Conservation (phyloP, 2,888 invertebrate genomes). For the Allygus modestus region DNA sequence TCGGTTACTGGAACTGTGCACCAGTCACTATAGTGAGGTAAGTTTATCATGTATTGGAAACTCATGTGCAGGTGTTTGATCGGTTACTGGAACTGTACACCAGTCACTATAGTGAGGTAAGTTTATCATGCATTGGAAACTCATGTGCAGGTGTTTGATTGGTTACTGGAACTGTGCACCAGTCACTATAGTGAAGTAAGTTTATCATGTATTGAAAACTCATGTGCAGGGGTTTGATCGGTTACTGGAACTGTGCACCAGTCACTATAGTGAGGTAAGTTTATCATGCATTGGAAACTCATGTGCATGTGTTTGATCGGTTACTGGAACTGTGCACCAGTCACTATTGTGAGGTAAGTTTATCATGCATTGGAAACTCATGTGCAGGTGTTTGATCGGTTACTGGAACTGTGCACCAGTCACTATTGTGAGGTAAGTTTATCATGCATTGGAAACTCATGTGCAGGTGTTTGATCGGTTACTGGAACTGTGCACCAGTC, state of each 20-base stretch:
- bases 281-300: too few relatives aligned
- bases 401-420: too few relatives aligned
- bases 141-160: conserved; percentile 79
- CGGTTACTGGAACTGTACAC: conserved; percentile 81
- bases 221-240: conserved; percentile 80
- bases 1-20: conserved; percentile 80
- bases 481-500: too few relatives aligned
- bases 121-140: conserved; percentile 74
- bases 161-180: conserved; percentile 80
- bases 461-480: too few relatives aligned
- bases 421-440: too few relatives aligned
- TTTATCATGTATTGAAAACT: conserved; percentile 74
- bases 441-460: too few relatives aligned
- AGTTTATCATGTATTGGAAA: conserved; percentile 73
- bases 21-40: conserved; percentile 83
- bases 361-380: too few relatives aligned
- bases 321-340: too few relatives aligned
- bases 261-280: conserved; percentile 82
- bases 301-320: too few relatives aligned
- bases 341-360: too few relatives aligned
- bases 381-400: too few relatives aligned
- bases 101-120: conserved; percentile 83
- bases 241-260: conserved; percentile 80
- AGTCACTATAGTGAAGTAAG: conserved; percentile 83
- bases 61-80: conserved; percentile 80